A percentile compares a stretch with the other conserved stretches of the same genome.
Conservation (phyloP, 2,113 vertebrate species). For the Pelodiscus sinensis region DNA sequence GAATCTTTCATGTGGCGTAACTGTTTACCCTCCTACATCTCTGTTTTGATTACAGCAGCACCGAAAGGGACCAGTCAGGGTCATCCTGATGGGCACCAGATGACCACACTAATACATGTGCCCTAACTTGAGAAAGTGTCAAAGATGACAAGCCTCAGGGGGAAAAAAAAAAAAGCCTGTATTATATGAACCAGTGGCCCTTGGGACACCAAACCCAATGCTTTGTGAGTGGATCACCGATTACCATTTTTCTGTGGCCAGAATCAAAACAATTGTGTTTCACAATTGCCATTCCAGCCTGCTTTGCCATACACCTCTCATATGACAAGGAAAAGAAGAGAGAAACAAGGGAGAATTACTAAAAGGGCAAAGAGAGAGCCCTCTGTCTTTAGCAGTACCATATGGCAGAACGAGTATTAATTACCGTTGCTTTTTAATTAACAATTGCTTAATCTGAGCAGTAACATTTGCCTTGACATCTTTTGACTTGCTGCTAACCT, state of each 20-base stretch:
- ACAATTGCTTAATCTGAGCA: slow-evolving; percentile 77
- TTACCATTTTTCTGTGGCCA: background rate
- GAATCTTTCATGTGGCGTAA: background rate
- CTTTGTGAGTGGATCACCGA: slow-evolving; percentile 1
- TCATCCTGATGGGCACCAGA: background rate
- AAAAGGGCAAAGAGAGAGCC: slow-evolving; percentile 41
- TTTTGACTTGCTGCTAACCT: slow-evolving; percentile 66
- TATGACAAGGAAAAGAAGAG: slow-evolving; percentile 40
- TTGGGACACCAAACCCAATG: background rate
- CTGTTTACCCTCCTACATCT: background rate
- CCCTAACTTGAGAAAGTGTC: background rate
- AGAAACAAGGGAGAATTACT: background rate
- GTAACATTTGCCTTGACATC: slow-evolving; percentile 77
- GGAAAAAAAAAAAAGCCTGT: background rate
- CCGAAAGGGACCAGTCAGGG: background rate
- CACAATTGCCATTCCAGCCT: slow-evolving; percentile 1
- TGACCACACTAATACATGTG: background rate
- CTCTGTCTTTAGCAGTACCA: slow-evolving; percentile 72
- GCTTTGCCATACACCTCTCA: slow-evolving; percentile 4
- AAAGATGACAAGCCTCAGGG: background rate
- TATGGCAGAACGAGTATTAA: slow-evolving; percentile 78
- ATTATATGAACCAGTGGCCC: background rate
- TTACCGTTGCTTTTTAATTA: slow-evolving; percentile 83
- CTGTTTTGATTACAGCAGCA: fast-evolving
- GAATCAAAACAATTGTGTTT: slow-evolving; percentile 19